Base-by-base conservation (phyloP, 23 tunicate species). In the Ascidia mentula region DNA sequence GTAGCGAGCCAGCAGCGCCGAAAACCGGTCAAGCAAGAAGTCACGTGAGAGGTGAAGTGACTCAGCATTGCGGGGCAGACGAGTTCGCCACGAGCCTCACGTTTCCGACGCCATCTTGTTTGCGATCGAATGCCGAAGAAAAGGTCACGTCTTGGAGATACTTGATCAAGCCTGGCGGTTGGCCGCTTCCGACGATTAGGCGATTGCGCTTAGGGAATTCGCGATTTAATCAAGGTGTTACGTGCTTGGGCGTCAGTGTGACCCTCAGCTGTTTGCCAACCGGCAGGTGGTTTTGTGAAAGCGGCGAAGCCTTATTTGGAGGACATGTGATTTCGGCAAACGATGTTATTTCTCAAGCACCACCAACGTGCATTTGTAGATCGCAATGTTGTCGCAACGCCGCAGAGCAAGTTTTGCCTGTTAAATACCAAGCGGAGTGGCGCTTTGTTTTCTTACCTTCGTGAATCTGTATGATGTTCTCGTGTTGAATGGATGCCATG, bases 401-500 rank as follows among this genome's bases (percentile, higher is more conserved):
- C 12, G 15, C 15, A 42, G 15, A 42, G 15, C 15, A 15, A 42
- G 15, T 6, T 5, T 9, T 53, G 65, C 65, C 65, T 5, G 13
- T 26, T 9, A 53, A 9, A 53, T 9, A 53, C 15, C 53, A 42
- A 42, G 53, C 53, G 15, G 15, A 9, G 15, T 42, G 15, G 15
- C 15, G 53, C 53, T 9, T 42, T 42, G 12, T 42, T 42, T 9
- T 26, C 65, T 9, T 53, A 90, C 95, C 95, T 90, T 90, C 95
- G 69, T 84, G 80, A 36, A 90, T 90, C 75, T 84, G 89, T 0
- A 90, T 90, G 69, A 90, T 90, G 42, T 90, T 81, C 0, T 84
- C 82, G 73, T 90, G 89, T 38, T 80, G 79, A 1, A 84, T 85
- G 30, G 86, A 82, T 0, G 95, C 85, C 89, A 90, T 84, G 37